phyloP scores from a whole-genome alignment of 2,888 invertebrate genomes.

The Erynnis tages region DNA sequence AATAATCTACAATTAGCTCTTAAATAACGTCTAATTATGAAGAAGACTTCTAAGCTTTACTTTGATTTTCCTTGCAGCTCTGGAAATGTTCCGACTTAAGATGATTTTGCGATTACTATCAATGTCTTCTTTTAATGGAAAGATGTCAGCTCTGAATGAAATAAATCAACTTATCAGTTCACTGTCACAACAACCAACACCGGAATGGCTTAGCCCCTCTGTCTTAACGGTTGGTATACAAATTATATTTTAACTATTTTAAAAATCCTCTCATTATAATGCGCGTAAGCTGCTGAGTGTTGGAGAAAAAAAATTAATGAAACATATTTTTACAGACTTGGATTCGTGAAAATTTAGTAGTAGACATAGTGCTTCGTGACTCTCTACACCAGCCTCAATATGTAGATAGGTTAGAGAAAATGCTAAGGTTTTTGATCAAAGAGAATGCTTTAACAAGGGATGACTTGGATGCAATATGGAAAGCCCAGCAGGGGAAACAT shows the following conservation, averaged over 20 bases:
- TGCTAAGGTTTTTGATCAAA: constrained; percentile 97
- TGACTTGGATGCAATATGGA: constrained; percentile 98
- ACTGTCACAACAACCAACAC: constrained; percentile 94
- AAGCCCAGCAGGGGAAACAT: constrained; percentile 98
- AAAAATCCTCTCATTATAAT: no score
- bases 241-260: not conserved
- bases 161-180: constrained; percentile 97
- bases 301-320: no score
- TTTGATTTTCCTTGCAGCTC: constrained; percentile 63
- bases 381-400: constrained; percentile 98
- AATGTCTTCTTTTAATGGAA: constrained; percentile 98
- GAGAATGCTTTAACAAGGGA: constrained; percentile 93
- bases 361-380: constrained; percentile 96
- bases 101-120: constrained; percentile 96
- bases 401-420: constrained; percentile 98
- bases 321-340: constrained; percentile 84
- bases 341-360: constrained; percentile 97
- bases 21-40: no score
- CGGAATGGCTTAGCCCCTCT: constrained; percentile 96
- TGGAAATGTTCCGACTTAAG: constrained; percentile 97
- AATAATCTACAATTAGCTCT: no score
- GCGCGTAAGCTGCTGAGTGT: no score
- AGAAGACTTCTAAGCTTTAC: constrained; percentile 61
- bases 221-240: constrained; percentile 91
- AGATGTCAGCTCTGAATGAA: constrained; percentile 99